Evolutionary conservation across 2,797 vertebrate species (phyloP), one percentile per base, ranked within the genome.

Genomic region (Helostoma temminkii): DNA sequence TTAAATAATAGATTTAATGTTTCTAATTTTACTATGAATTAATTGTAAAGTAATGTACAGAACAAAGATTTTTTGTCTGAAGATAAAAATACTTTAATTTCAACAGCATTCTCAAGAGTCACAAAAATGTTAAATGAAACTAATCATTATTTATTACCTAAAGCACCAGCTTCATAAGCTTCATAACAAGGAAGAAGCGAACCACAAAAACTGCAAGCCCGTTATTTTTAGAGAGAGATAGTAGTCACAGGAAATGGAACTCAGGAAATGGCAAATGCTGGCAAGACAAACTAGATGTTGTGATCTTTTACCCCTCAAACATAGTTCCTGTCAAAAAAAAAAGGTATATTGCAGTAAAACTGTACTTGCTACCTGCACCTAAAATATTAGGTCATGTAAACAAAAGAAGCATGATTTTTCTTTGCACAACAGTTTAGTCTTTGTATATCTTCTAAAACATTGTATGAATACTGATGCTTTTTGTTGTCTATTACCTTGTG

Each of bases 101-200:
- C n/a, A n/a, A n/a, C n/a, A n/a, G n/a, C n/a, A n/a, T n/a, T n/a
- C n/a, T n/a, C 1, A 12, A 25, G 0, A 36, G 6, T 6, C 12
- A 47, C 19, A 18, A 5, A 43, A 16, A 50, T 42, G 59, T 34
- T 22, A 36, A 46, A 74, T 30, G 15, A 69, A 63, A 55, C 59
- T 6, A 6, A 66, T 79, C 77, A 76, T 86, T 82, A 84, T 80
- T 74, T 76, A 59, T 75, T 65, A 75, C 80, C 73, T 21, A 2
- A 59, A 46, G 52, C 42, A 22, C 52, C 30, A 2, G 49, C 47
- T 24, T 39, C 39, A 78, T 62, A 72, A 82, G 41, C 45, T 58
- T 72, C 48, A 50, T 42, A 63, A 71, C 50, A 6, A 53, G 52
- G 39, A 60, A 57, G 54, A 68, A 43, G 56, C 71, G 45, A 53